Conservation (phyloP, 2,113 vertebrate genomes). For the Nothocercus julius region DNA sequence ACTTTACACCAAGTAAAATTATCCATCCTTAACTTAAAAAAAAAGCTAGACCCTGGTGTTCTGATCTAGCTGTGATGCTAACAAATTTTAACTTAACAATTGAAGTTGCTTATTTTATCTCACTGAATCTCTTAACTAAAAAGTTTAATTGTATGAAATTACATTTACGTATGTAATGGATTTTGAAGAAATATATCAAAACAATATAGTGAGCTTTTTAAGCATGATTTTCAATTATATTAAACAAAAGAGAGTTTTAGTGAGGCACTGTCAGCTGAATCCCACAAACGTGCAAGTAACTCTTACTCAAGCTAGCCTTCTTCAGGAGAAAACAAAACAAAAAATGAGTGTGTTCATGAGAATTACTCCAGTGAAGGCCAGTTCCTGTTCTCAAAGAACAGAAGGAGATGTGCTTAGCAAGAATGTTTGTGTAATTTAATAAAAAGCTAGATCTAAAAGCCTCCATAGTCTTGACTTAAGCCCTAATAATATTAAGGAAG, state of each 20-base stretch:
- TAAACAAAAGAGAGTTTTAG: background rate
- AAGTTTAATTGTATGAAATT: background rate
- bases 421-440: background rate
- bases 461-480: background rate
- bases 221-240: background rate
- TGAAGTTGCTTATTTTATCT: background rate
- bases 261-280: background rate
- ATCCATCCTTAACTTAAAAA: background rate
- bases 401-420: background rate
- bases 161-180: rapidly evolving
- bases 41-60: background rate
- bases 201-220: background rate
- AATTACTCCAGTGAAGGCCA: background rate
- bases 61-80: background rate
- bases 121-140: background rate
- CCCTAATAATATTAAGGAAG: background rate
- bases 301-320: background rate
- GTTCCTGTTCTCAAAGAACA: background rate
- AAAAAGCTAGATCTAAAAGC: background rate
- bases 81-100: background rate
- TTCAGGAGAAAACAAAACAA: background rate
- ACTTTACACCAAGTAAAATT: background rate
- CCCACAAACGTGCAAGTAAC: background rate
- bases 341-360: background rate
- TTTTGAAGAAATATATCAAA: background rate